Evolutionary conservation across 1,140 invertebrate species (phyloP).

Genomic region (Musca vetustissima): DNA sequence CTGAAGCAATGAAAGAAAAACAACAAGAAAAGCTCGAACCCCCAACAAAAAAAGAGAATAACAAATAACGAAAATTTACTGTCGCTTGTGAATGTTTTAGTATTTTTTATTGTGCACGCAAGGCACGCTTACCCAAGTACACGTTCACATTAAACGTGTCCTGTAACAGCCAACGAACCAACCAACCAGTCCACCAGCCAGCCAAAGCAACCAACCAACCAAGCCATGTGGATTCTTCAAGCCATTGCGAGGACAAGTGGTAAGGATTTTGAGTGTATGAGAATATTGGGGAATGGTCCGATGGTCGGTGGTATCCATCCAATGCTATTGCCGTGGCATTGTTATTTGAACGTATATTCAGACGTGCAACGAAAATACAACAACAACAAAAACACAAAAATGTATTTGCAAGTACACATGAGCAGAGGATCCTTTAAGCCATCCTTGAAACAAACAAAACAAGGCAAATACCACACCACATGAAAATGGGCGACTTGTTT

Average conservation of each 20-base stretch:
- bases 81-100: conserved; percentile 22
- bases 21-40: no score
- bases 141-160: conserved; percentile 21
- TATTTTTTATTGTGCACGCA: conserved; percentile 19
- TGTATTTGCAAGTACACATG: no score
- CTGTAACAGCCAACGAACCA: not conserved
- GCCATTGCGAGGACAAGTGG: no score
- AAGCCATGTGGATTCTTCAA: no score
- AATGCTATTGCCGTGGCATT: conserved; percentile 18
- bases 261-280: no score
- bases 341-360: not conserved
- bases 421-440: conserved; percentile 1
- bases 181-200: no score
- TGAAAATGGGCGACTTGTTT: no score
- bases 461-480: not conserved
- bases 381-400: not conserved
- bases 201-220: not conserved
- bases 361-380: not conserved
- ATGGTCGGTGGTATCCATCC: no score
- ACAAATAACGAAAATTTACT: conserved; percentile 22
- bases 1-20: no score
- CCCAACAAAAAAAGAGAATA: conserved; percentile 17
- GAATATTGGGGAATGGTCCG: no score
- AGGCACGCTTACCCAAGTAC: conserved; percentile 17
- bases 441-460: not conserved